A percentile compares a stretch with the other conserved stretches of the same genome.
These are phyloP conservation scores for Metaphire vulgaris DNA, from an alignment of 1,140 invertebrate species.

Conservation along the genomic window DNA sequence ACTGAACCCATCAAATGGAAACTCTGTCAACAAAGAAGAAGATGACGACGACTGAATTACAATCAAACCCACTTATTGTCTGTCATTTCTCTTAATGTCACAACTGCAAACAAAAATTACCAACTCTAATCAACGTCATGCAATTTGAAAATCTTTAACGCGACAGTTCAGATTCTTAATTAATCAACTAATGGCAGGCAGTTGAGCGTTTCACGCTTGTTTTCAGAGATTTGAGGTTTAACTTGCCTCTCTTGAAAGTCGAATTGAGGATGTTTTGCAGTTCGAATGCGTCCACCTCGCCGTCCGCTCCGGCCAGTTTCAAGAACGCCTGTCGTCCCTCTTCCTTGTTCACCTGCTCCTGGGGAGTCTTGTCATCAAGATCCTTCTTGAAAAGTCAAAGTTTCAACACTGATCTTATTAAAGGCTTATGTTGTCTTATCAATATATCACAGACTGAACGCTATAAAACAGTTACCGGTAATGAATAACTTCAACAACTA, in stretches of 20 bases:
- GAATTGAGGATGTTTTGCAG: slow-evolving; percentile 31
- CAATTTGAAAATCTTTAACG: neutral
- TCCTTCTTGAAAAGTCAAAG: no score
- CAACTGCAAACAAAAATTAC: neutral
- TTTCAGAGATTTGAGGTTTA: no score
- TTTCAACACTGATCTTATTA: no score
- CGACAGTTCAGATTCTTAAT: neutral
- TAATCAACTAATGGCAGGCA: neutral
- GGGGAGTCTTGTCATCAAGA: slow-evolving; percentile 12
- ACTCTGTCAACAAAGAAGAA: slow-evolving; percentile 59
- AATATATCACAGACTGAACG: no score
- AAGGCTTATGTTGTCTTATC: no score
- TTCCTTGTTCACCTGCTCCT: slow-evolving; percentile 19
- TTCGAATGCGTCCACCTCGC: slow-evolving; percentile 33
- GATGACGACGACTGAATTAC: neutral
- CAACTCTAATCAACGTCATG: neutral
- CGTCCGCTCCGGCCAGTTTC: slow-evolving; percentile 30
- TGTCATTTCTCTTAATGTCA: no score
- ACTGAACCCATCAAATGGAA: slow-evolving; percentile 74
- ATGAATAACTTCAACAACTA: no score
- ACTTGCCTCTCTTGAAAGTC: slow-evolving; percentile 28
- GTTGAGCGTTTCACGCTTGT: neutral
- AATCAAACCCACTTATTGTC: neutral
- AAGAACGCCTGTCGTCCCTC: slow-evolving; percentile 23
- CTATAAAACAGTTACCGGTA: no score